A percentile compares a stretch with the other conserved stretches of the same genome.
phyloP scores from a whole-genome alignment of 2,113 vertebrate species.

The Otis tarda region DNA sequence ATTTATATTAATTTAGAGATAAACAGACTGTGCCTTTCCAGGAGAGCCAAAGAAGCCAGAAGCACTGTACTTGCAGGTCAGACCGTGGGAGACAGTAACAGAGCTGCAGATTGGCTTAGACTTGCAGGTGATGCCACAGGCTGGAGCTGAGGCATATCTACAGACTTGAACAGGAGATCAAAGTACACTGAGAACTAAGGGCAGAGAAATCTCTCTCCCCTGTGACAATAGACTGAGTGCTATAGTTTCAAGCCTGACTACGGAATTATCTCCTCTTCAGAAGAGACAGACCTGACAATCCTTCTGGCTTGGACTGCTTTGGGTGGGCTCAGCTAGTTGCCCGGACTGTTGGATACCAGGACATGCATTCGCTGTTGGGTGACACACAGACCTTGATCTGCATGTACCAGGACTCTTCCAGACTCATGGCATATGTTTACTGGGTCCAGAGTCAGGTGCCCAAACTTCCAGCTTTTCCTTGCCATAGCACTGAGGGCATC shows the following conservation, averaged over 20 bases:
- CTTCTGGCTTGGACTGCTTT: background rate
- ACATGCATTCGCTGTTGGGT: fast-evolving
- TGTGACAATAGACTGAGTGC: background rate
- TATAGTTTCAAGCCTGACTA: background rate
- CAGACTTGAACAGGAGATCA: background rate
- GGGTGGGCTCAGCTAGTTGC: background rate
- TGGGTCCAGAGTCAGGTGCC: fast-evolving
- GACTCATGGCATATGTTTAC: too few species aligned
- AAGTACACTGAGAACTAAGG: background rate
- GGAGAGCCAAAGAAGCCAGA: background rate
- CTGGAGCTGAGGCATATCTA: background rate
- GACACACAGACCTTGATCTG: fast-evolving
- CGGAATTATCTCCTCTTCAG: background rate
- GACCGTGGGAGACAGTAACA: fast-evolving
- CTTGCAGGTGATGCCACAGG: background rate
- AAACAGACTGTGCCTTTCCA: background rate
- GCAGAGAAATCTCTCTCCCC: background rate
- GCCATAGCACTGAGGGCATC: background rate
- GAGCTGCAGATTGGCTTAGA: background rate
- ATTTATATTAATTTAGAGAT: background rate
- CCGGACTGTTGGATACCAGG: background rate
- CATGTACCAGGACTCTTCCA: background rate
- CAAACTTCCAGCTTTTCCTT: background rate
- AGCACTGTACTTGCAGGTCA: background rate
- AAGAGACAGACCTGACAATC: background rate